A percentile compares a stretch with the other conserved stretches of the same genome.
Evolutionary conservation across 2,888 invertebrate genomes (phyloP).

Genomic region (Arctia plantaginis): DNA sequence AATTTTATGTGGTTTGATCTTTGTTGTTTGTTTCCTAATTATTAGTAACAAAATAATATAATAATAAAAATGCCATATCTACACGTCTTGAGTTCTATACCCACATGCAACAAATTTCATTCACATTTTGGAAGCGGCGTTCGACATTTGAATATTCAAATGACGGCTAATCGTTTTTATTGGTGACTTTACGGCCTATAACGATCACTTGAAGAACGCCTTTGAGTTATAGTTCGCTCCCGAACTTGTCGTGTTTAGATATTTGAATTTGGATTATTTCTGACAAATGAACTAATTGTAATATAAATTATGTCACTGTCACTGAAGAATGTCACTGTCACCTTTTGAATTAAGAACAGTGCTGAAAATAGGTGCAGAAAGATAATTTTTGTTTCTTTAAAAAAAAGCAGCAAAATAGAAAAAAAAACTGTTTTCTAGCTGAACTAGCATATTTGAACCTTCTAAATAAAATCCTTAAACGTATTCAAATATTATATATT

Average conservation of each 20-base stretch:
- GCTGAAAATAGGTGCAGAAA: neutral
- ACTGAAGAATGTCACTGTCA: neutral
- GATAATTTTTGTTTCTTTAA: neutral
- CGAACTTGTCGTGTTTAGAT: conserved; percentile 49
- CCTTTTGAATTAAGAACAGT: neutral
- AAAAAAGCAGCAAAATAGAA: no score
- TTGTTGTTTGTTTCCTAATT: neutral
- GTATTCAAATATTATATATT: conserved; percentile 15
- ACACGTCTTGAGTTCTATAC: conserved; percentile 27
- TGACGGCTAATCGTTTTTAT: conserved; percentile 82
- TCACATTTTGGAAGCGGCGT: conserved; percentile 69
- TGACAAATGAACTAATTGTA: conserved; percentile 24
- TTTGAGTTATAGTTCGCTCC: conserved; percentile 66
- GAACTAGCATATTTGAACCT: no score
- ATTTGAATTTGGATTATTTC: conserved; percentile 44
- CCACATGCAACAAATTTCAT: conserved; percentile 58
- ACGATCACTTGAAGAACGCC: conserved; percentile 73
- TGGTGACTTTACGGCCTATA: conserved; percentile 82
- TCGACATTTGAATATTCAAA: conserved; percentile 82
- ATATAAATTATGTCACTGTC: neutral
- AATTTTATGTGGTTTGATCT: neutral
- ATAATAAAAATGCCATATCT: conserved; percentile 31
- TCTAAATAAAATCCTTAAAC: conserved; percentile 31
- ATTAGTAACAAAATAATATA: neutral
- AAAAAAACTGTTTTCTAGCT: no score